Base-by-base conservation (phyloP, 1,140 invertebrate genomes). In the Leptinotarsa defecta region DNA sequence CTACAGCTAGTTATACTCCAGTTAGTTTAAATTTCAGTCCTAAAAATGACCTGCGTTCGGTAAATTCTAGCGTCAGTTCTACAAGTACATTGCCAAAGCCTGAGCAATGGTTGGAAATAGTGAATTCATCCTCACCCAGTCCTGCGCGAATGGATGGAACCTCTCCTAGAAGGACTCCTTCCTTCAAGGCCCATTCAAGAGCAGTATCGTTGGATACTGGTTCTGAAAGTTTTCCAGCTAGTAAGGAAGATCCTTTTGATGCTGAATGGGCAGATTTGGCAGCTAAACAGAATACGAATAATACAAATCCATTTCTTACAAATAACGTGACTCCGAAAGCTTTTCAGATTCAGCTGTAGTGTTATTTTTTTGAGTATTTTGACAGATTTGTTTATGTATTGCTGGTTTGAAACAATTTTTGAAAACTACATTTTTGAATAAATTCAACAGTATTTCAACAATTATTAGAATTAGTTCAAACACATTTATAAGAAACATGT, bases 201-300 rank as follows among this genome's bases (percentile, higher is more conserved):
- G 88, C 91, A 0, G 87, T 90, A 68, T 90, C 90, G 0, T 75
- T 91, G 6, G 89, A 90, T 68, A 88, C 90, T 8, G 85, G 84
- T 13, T 84, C 86, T 77, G 84, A 80, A n/a, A 76, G 78, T 48
- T 79, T 82, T 22, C 71, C 80, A 64, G 81, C 76, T 77, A 84
- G 78, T 68, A 83, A 82, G 49, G 85, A 86, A 15, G 94, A 96
- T 87, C 94, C 94, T 0, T 96, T 96, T 82, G 94, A 96, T 84
- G 94, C 94, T 6, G 94, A 95, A 81, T 96, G 95, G 94, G 94
- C 92, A 2, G 91, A 92, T 24, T 69, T 85, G 77, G 73, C 81
- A 57, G 79, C 82, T 67, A 73, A 81, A 78, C 81, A 81, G 79
- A 81, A 78, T 19, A 78, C 81, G 24, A 84, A 85, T 75, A 87